A percentile compares a stretch with the other conserved stretches of the same genome.
phyloP scores from a whole-genome alignment of 2,797 vertebrate species.

The Pseudochirops cupreus region DNA sequence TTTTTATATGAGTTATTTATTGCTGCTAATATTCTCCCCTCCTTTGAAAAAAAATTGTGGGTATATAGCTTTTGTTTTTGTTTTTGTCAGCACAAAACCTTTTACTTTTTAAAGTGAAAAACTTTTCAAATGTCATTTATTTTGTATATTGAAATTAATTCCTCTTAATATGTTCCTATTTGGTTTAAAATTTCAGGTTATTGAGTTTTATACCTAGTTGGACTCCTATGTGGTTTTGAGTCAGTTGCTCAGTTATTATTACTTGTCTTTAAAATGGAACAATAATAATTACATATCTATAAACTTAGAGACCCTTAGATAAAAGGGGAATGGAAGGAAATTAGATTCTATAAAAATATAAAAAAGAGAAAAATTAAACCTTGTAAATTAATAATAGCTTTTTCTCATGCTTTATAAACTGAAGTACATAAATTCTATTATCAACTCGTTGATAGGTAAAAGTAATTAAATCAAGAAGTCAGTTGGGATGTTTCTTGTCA shows the following conservation, averaged over 20 bases:
- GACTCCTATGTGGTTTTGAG: background rate
- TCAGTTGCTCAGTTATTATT: background rate
- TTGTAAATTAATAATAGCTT: background rate
- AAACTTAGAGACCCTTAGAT: slow-evolving; percentile 19
- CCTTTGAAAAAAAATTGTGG: background rate
- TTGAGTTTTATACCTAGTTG: slow-evolving; percentile 11
- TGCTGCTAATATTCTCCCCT: background rate
- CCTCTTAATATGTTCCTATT: slow-evolving; percentile 27
- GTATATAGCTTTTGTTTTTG: slow-evolving; percentile 35
- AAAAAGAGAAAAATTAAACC: slow-evolving; percentile 7
- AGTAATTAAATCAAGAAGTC: background rate
- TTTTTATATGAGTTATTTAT: slow-evolving; percentile 56
- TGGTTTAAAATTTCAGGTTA: slow-evolving; percentile 32
- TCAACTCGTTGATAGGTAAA: background rate
- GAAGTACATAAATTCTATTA: background rate
- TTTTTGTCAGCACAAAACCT: slow-evolving; percentile 13
- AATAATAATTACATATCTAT: background rate
- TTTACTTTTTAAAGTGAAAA: slow-evolving; percentile 45
- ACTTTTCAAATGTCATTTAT: slow-evolving; percentile 5
- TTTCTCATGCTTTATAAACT: background rate
- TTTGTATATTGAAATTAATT: slow-evolving; percentile 37
- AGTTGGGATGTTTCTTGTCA: background rate
- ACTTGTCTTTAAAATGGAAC: slow-evolving; percentile 14
- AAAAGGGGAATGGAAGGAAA: slow-evolving; percentile 33
- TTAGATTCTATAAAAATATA: slow-evolving; percentile 37